A percentile compares a stretch with the other conserved stretches of the same genome.
Evolutionary conservation across 1,140 invertebrate species (phyloP).

Genomic region (Cherax destructor): DNA sequence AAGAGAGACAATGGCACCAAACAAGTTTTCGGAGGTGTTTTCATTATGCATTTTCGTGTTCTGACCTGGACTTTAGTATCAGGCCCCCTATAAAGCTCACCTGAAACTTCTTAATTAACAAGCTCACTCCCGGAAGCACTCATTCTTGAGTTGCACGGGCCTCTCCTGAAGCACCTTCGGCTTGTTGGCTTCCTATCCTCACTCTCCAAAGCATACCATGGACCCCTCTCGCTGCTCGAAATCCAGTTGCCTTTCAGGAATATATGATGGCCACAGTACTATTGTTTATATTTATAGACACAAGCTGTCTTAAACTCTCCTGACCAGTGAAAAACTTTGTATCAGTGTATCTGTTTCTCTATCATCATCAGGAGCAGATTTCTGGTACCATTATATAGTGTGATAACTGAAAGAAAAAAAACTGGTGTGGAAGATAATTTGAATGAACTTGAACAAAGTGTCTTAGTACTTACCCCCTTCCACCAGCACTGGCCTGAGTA

Average conservation of each 20-base stretch:
- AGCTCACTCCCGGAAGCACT: conserved; percentile 45
- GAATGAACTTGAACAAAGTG: conserved; percentile 66
- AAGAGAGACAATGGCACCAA: conserved; percentile 50
- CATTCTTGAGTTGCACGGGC: conserved; percentile 38
- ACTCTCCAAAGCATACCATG: conserved; percentile 55
- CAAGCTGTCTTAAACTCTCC: conserved; percentile 7
- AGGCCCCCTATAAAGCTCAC: conserved; percentile 59
- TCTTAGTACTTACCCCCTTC: conserved; percentile 68
- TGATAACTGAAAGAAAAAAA: conserved; percentile 45
- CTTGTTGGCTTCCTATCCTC: conserved; percentile 66
- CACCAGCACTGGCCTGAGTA: conserved; percentile 54
- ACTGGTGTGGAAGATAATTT: conserved; percentile 36
- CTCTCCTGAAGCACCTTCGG: conserved; percentile 62
- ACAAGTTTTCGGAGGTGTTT: conserved; percentile 62
- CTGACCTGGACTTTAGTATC: conserved; percentile 59
- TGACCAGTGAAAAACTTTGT: conserved; percentile 29
- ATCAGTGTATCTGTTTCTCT: not conserved
- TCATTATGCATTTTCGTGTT: conserved; percentile 61
- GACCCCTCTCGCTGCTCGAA: conserved; percentile 65
- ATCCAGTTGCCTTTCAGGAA: conserved; percentile 61
- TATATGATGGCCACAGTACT: conserved; percentile 56
- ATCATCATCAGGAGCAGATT: conserved; percentile 12
- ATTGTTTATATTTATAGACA: conserved; percentile 31
- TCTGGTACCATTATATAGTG: conserved; percentile 38
- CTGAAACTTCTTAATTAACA: conserved; percentile 52